Conservation (phyloP, 2,797 vertebrate species). For the Harpagifer antarcticus region DNA sequence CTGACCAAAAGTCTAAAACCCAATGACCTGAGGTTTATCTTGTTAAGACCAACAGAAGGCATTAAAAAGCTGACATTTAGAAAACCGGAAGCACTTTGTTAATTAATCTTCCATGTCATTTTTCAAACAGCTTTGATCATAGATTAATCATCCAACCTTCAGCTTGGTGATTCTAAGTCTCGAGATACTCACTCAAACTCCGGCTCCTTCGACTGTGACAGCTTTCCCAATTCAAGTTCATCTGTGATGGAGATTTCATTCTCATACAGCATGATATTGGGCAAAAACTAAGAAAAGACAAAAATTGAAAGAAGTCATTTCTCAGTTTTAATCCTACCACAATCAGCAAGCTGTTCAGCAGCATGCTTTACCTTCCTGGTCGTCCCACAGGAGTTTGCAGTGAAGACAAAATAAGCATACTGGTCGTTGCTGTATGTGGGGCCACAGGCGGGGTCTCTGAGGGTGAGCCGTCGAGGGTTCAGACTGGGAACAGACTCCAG, state of each 20-base stretch:
- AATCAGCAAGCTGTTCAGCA: not conserved
- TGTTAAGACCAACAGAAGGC: no score
- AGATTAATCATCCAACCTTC: no score
- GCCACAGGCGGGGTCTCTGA: constrained; percentile 80
- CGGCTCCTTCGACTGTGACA: not conserved
- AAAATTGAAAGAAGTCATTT: no score
- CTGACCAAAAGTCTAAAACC: no score
- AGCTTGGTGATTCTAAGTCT: not conserved
- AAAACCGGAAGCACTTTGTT: not conserved
- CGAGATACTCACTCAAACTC: constrained; percentile 65
- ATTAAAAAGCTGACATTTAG: no score
- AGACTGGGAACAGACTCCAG: constrained; percentile 72
- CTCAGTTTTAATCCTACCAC: not conserved
- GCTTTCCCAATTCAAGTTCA: not conserved
- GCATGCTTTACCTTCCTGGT: constrained; percentile 69
- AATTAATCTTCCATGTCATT: no score
- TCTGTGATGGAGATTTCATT: constrained; percentile 78
- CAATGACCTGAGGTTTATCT: no score
- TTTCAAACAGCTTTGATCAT: no score
- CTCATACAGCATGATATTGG: constrained; percentile 77
- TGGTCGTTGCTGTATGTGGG: constrained; percentile 70
- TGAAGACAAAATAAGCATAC: constrained; percentile 77
- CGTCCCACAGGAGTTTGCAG: constrained; percentile 78
- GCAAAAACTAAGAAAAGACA: constrained; percentile 63
- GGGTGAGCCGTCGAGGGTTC: constrained; percentile 73